phyloP scores from a whole-genome alignment of 2,113 vertebrate species.

The Clarias magur region DNA sequence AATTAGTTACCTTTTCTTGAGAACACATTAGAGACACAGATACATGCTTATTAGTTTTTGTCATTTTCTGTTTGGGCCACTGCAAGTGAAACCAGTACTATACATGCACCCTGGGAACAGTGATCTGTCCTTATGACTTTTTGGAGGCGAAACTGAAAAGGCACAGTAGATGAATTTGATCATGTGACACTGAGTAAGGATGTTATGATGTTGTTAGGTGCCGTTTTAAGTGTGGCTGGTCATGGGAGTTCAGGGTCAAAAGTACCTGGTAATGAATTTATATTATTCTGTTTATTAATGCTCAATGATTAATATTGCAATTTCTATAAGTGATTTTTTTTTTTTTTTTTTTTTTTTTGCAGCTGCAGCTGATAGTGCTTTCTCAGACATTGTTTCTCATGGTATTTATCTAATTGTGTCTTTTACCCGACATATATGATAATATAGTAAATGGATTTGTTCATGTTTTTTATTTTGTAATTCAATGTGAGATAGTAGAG shows the following conservation, averaged over 20 bases:
- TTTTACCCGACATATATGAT: slow-evolving; percentile 3
- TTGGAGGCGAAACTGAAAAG: not conserved
- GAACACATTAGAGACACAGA: not conserved
- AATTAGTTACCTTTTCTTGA: not conserved
- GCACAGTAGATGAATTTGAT: not conserved
- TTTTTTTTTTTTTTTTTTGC: not conserved
- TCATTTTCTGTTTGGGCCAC: not conserved
- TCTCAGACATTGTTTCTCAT: slow-evolving; percentile 43
- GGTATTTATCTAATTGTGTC: slow-evolving; percentile 34
- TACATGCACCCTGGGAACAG: too few relatives aligned
- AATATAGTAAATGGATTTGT: not conserved
- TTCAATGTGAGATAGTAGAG: not conserved
- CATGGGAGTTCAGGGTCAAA: slow-evolving; percentile 50
- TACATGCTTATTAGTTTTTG: not conserved
- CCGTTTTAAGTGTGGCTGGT: slow-evolving; percentile 43
- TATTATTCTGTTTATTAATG: not conserved
- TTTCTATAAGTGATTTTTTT: not conserved
- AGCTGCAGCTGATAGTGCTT: slow-evolving; percentile 40
- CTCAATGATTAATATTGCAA: not conserved
- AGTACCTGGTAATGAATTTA: slow-evolving; percentile 47
- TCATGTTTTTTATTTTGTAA: not conserved
- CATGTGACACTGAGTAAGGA: not conserved
- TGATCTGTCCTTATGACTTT: not conserved
- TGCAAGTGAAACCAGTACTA: not conserved
- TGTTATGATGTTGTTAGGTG: not conserved